phyloP scores from a whole-genome alignment of 64 coral and sea anemone genomes.

The Montipora efflorescens region DNA sequence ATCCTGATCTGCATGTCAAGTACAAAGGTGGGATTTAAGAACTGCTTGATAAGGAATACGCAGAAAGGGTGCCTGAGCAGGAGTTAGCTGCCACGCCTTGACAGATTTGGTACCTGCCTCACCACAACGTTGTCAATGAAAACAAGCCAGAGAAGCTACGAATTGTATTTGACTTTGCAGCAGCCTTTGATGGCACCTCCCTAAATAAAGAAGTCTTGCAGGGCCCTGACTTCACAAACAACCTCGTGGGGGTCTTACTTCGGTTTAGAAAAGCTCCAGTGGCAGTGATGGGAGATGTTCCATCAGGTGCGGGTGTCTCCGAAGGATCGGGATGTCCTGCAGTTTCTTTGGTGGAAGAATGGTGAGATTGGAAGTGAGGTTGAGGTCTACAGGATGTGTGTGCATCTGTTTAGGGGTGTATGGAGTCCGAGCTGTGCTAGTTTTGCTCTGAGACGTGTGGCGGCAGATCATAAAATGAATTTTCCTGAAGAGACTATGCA shows the following conservation, averaged over 20 bases:
- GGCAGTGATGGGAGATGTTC: slow-evolving; percentile 24
- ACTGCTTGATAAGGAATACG: slow-evolving; percentile 11
- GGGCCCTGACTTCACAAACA: slow-evolving; percentile 20
- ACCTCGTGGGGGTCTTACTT: neutral
- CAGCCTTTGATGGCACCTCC: slow-evolving; percentile 8
- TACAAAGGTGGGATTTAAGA: slow-evolving; percentile 40
- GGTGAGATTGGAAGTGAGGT: slow-evolving; percentile 27
- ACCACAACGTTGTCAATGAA: slow-evolving; percentile 27
- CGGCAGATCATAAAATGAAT: neutral
- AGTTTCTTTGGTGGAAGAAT: slow-evolving; percentile 8
- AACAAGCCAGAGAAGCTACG: slow-evolving; percentile 40
- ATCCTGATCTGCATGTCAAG: neutral
- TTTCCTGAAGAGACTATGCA: slow-evolving; percentile 18
- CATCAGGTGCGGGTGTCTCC: slow-evolving; percentile 7
- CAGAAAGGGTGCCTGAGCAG: neutral
- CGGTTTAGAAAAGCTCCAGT: neutral
- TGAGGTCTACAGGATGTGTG: slow-evolving; percentile 30
- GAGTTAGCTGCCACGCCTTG: neutral
- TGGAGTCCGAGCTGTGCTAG: too few relatives aligned
- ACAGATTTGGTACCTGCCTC: slow-evolving; percentile 28
- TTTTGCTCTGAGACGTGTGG: slow-evolving; percentile 8
- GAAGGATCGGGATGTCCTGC: neutral
- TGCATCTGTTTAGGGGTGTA: neutral
- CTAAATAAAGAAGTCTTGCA: slow-evolving; percentile 34
- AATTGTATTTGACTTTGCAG: slow-evolving; percentile 35